phyloP scores from a whole-genome alignment of 2,888 invertebrate species.

The Apamea sordens region DNA sequence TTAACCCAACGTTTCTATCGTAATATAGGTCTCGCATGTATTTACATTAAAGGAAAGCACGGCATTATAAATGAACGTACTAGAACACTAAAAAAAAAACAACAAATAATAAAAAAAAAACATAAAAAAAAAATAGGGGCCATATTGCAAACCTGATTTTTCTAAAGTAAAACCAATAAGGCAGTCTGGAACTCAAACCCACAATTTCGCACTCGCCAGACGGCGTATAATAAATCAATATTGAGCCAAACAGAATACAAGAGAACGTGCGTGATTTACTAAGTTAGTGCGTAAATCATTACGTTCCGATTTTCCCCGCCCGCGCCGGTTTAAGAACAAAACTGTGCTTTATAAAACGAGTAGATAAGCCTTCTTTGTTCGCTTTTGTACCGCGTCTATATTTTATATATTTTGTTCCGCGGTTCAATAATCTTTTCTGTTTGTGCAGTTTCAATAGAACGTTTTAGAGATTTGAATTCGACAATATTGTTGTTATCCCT shows the following conservation, averaged over 20 bases:
- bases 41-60: neutral
- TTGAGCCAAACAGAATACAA: constrained; percentile 63
- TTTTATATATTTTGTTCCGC: constrained; percentile 45
- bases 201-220: constrained; percentile 24
- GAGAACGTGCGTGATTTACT: constrained; percentile 70
- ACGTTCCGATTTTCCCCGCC: constrained; percentile 57
- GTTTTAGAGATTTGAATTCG: constrained; percentile 34
- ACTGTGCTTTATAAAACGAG: constrained; percentile 58
- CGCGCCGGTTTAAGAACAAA: constrained; percentile 57
- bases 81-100: neutral
- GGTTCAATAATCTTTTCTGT: constrained; percentile 30
- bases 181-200: constrained; percentile 22
- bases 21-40: too few relatives aligned
- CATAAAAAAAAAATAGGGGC: neutral
- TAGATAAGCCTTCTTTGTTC: constrained; percentile 63
- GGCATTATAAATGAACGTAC: neutral
- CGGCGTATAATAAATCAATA: constrained; percentile 63
- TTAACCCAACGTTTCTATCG: too few relatives aligned
- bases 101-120: neutral
- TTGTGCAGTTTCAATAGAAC: constrained; percentile 34
- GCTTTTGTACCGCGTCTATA: constrained; percentile 32
- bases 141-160: neutral
- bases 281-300: constrained; percentile 67
- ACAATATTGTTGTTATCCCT: constrained; percentile 17
- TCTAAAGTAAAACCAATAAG: constrained; percentile 9